A percentile compares a stretch with the other conserved stretches of the same genome.
These are phyloP conservation scores for Brenthis hecate DNA, from an alignment of 2,888 invertebrate species.

Conservation along the genomic window DNA sequence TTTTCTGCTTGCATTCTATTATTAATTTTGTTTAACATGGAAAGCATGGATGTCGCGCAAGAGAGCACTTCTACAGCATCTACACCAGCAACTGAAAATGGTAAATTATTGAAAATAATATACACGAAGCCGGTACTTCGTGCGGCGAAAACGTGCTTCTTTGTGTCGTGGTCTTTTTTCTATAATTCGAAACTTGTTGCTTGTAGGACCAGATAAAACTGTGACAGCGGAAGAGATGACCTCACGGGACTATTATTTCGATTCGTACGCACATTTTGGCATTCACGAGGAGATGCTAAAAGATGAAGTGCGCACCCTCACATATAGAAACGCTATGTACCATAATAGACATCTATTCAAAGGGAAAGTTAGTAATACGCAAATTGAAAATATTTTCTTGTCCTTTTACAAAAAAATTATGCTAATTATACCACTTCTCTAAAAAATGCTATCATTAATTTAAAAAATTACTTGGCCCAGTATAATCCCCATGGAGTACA, in stretches of 20 bases:
- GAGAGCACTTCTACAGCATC: slow-evolving; percentile 70
- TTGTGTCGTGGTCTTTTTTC: slow-evolving; percentile 46
- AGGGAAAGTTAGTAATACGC: slow-evolving; percentile 83
- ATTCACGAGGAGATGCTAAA: slow-evolving; percentile 99
- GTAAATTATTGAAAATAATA: slow-evolving; percentile 54
- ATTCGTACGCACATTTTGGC: slow-evolving; percentile 99
- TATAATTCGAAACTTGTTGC: slow-evolving; percentile 35
- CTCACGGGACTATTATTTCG: slow-evolving; percentile 99
- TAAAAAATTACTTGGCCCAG: background rate
- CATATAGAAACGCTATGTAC: slow-evolving; percentile 99
- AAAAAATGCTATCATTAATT: too few relatives aligned
- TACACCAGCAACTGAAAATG: slow-evolving; percentile 73
- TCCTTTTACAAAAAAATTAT: too few relatives aligned
- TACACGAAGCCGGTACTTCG: slow-evolving; percentile 51
- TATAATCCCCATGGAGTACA: background rate
- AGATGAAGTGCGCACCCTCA: slow-evolving; percentile 98
- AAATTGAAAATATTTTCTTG: background rate
- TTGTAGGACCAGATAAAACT: slow-evolving; percentile 74
- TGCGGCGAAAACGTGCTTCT: slow-evolving; percentile 67
- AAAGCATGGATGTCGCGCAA: slow-evolving; percentile 78
- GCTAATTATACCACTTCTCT: too few relatives aligned
- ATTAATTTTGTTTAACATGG: slow-evolving; percentile 58
- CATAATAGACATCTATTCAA: slow-evolving; percentile 99
- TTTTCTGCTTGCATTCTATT: slow-evolving; percentile 43
- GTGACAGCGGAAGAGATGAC: slow-evolving; percentile 97